Evolutionary conservation across 2,888 invertebrate genomes (phyloP), one percentile per base, ranked within the genome.

Genomic region (Ectemnius cavifrons): DNA sequence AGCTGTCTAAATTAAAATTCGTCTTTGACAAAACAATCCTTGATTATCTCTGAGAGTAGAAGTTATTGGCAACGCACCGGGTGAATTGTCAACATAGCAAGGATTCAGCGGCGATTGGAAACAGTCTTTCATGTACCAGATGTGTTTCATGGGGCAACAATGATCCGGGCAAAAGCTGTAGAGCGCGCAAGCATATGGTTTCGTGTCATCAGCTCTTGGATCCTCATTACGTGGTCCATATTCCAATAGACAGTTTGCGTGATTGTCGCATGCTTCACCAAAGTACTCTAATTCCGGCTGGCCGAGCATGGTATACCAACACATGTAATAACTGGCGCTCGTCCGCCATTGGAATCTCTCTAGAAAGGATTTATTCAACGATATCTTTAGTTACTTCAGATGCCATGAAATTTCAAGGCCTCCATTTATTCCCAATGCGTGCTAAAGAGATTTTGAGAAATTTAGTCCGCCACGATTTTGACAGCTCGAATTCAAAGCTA

Each of bases 161-260:
- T 93, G 92, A 87, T 94, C 94, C 6, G 94, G 94, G 87, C 94
- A 94, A 89, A 94, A 94, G 85, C 94, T 94, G 83, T 94, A 94
- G 75, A 91, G 84, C 11, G 94, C 93, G 87, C 94, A 95, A 59
- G 91, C 91, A 87, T 92, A 94, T 1, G 93, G 91, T 61, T 89
- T 81, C 60, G 87, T 87, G 82, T 94, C 93, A 73, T 93, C 89
- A 0, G 94, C 93, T 75, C 94, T 91, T n/a, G 92, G 91, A 86
- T 94, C 94, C 20, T 82, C 81, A 82, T 93, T 93, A 67, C 89
- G 90, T 1, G 87, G 78, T 0, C 92, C 92, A 71, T 88, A 89
- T 46, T 84, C 82, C 82, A 93, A 92, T 71, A 93, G 88, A 82
- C 94, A 94, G 83, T 92, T 90, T 0, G 94, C 94, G 80, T 92